A percentile compares a stretch with the other conserved stretches of the same genome.
Conservation (phyloP, 2,888 invertebrate species). For the Dasypolia templi region DNA sequence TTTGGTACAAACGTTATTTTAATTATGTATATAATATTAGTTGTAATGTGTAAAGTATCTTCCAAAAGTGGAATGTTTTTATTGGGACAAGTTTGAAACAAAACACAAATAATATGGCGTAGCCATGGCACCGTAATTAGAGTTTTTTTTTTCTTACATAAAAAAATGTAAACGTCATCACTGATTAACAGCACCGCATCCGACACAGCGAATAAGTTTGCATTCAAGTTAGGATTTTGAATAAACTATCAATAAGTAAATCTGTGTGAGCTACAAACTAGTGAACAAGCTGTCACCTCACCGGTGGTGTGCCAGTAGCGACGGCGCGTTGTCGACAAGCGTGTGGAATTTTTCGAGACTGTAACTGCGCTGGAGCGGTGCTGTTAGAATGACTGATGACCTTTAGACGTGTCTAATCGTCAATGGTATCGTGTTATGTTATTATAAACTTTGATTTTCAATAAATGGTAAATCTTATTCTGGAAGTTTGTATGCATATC, state of each 20-base stretch:
- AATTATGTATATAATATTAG: conserved; percentile 58
- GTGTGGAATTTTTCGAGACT: too few relatives aligned
- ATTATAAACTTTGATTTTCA: conserved; percentile 39
- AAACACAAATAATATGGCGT: conserved; percentile 12
- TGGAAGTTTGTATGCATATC: conserved; percentile 17
- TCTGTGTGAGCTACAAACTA: too few relatives aligned
- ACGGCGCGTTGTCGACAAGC: too few relatives aligned
- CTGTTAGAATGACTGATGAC: too few relatives aligned
- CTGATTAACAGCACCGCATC: too few relatives aligned
- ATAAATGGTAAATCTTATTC: conserved; percentile 32
- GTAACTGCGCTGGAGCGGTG: too few relatives aligned
- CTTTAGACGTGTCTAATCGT: conserved; percentile 48
- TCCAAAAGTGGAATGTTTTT: conserved; percentile 61
- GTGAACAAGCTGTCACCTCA: too few relatives aligned
- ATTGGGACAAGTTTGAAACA: conserved; percentile 50
- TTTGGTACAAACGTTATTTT: conserved; percentile 67
- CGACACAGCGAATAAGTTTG: too few relatives aligned
- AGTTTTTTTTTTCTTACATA: conserved; percentile 21
- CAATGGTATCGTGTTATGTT: conserved; percentile 54
- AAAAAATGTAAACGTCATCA: conserved; percentile 40
- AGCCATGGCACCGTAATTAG: conserved; percentile 32
- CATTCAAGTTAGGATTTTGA: too few relatives aligned
- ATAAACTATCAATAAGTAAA: too few relatives aligned
- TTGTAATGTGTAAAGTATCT: conserved; percentile 51
- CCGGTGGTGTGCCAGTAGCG: too few relatives aligned